phyloP scores from a whole-genome alignment of 2,888 invertebrate species.

The Coelopa pilipes region DNA sequence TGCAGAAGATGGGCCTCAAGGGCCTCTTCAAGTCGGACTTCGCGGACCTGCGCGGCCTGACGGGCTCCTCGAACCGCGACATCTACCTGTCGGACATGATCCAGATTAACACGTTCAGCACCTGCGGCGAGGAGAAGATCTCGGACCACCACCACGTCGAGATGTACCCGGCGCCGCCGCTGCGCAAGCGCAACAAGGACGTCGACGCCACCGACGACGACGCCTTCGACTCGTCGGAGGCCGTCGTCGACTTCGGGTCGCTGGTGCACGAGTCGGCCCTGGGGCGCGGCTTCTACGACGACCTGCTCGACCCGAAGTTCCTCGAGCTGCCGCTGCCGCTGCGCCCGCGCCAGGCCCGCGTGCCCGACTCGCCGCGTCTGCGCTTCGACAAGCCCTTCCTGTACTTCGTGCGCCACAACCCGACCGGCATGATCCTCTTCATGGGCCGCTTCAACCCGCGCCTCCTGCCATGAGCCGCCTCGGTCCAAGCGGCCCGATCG shows the following conservation, averaged over 20 bases:
- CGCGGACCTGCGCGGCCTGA: constrained; percentile 85
- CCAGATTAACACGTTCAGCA: constrained; percentile 85
- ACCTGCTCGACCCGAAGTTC: constrained; percentile 70
- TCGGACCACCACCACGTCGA: constrained; percentile 83
- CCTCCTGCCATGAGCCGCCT: constrained; percentile 74
- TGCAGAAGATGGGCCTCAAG: constrained; percentile 83
- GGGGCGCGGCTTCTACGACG: constrained; percentile 77
- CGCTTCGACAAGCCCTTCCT: constrained; percentile 89
- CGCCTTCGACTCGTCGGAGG: constrained; percentile 58
- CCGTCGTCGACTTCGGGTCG: constrained; percentile 61
- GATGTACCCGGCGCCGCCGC: constrained; percentile 79
- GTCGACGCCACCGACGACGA: constrained; percentile 57
- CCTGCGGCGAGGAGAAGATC: constrained; percentile 80
- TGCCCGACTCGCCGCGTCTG: constrained; percentile 78
- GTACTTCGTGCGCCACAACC: constrained; percentile 89
- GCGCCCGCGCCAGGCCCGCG: constrained; percentile 77
- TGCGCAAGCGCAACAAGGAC: constrained; percentile 68
- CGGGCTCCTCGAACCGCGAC: constrained; percentile 80
- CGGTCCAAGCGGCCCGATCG: neutral
- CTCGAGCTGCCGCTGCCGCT: constrained; percentile 74
- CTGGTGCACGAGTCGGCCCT: constrained; percentile 69
- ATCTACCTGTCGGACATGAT: constrained; percentile 86
- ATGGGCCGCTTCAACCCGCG: constrained; percentile 89
- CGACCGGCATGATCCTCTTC: constrained; percentile 88
- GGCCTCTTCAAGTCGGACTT: constrained; percentile 80